These are phyloP conservation scores for Eutrigla gurnardus DNA, from an alignment of 2,797 vertebrate species.

Conservation along the genomic window DNA sequence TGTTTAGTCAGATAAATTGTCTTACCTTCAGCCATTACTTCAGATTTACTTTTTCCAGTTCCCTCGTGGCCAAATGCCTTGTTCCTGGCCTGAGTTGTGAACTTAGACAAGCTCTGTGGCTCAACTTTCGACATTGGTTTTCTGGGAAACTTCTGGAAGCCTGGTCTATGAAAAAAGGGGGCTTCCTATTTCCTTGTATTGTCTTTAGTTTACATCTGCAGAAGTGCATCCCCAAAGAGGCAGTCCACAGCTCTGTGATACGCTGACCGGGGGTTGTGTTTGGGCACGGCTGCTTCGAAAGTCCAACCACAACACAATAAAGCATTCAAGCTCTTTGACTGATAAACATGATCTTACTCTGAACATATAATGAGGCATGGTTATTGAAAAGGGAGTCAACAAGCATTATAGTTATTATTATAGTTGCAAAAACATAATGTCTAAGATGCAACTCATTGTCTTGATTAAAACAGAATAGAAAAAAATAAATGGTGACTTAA, in stretches of 20 bases:
- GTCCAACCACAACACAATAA: rapidly evolving
- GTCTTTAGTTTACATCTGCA: slow-evolving; percentile 62
- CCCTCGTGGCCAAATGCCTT: slow-evolving; percentile 34
- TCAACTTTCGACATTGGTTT: slow-evolving; percentile 29
- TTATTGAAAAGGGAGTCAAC: too few species aligned
- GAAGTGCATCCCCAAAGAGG: slow-evolving; percentile 36
- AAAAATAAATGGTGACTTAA: too few species aligned
- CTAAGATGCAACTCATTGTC: too few species aligned
- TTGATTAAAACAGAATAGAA: too few species aligned
- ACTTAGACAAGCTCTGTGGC: slow-evolving; percentile 14
- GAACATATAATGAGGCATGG: neutral
- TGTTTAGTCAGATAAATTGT: neutral
- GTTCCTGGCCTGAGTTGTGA: slow-evolving; percentile 32
- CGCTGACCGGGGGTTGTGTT: neutral
- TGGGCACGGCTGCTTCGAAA: neutral
- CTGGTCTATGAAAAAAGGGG: slow-evolving; percentile 22
- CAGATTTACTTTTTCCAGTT: slow-evolving; percentile 25
- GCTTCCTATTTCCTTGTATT: slow-evolving; percentile 83
- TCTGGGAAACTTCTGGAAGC: slow-evolving; percentile 68
- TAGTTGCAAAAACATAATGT: neutral
- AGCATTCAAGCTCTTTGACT: neutral
- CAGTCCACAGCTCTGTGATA: slow-evolving; percentile 5
- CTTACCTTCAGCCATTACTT: slow-evolving; percentile 81
- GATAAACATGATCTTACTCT: slow-evolving; percentile 4
- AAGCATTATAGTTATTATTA: too few species aligned